Base-by-base conservation (phyloP, 1,140 invertebrate species). In the Lithobius niger region DNA sequence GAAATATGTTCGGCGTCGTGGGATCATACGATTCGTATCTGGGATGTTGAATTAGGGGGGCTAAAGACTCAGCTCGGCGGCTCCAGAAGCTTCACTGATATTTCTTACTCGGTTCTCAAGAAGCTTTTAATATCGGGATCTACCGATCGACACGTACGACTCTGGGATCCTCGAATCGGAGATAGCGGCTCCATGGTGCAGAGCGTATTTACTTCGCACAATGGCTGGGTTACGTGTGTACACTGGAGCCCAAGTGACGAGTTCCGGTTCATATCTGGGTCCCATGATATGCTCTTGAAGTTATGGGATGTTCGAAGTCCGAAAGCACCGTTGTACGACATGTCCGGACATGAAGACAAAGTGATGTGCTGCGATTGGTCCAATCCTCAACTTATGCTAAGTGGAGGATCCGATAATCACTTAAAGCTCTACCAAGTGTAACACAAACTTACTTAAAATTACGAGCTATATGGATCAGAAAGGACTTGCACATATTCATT, bases 291-390 rank as follows among this genome's bases (percentile, higher is more conserved):
- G 55, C 69, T 83, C 28, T 79, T 96, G 22, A 98, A 98, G 73
- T 70, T 97, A 28, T 99, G 96, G 96, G 96, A 99, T 68, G 83
- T 81, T 2, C 78, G 94, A 71, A 92, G 92, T 69, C 83, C 90
- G 0, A 89, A 88, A 68, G 86, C 88, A 10, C 86, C 94, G 1
- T 72, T 99, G 0, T 99, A 87, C 66, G 90, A 98, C 68, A 74
- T 99, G 63, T 78, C 79, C 54, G 95, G 94, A 0, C 96, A 99
- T 66, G 83, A 88, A 62, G 94, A 97, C 60, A 96, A 95, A 74
- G 83, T 97, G 1, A 73, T 98, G 22, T 83, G 85, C 64, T 88
- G 88, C 62, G 88, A 96, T 71, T 99, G 96, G 95, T 84, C 88
- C 2, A 82, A 90, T 72, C 80, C 83, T 0, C 74, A 83, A 43